Conservation (phyloP, 1,140 invertebrate species). For the Aphis gossypii region DNA sequence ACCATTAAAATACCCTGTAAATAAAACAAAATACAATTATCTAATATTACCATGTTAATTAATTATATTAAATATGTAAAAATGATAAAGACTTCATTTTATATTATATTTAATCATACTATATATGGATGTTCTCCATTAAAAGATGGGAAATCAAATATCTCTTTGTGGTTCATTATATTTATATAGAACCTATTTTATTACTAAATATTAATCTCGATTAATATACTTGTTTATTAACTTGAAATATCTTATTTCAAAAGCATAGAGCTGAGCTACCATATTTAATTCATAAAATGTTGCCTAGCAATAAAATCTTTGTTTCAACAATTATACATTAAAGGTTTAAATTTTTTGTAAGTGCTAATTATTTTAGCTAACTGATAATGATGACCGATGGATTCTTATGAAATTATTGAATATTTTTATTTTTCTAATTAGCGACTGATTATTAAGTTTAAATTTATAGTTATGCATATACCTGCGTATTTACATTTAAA, state of each 20-base stretch:
- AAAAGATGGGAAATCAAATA: constrained; percentile 35
- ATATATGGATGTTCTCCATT: constrained; percentile 29
- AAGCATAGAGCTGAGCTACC: neutral
- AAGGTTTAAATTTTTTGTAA: neutral
- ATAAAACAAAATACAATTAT: neutral
- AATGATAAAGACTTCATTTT: neutral
- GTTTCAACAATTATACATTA: neutral
- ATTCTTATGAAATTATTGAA: neutral
- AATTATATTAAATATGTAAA: neutral
- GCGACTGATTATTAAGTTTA: neutral
- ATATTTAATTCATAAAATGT: neutral
- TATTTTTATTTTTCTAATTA: neutral
- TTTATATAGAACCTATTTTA: neutral
- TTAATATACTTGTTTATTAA: neutral
- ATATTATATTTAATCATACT: constrained; percentile 36
- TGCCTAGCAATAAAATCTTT: neutral
- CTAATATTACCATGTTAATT: neutral
- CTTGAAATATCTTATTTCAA: neutral
- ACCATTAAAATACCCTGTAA: constrained; percentile 42
- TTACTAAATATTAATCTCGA: neutral
- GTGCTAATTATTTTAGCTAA: neutral
- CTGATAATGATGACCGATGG: neutral
- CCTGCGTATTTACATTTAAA: neutral
- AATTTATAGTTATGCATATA: neutral
- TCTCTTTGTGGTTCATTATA: neutral